A percentile compares a stretch with the other conserved stretches of the same genome.
phyloP scores from a whole-genome alignment of 2,888 invertebrate genomes.

The Galeruca laticollis region DNA sequence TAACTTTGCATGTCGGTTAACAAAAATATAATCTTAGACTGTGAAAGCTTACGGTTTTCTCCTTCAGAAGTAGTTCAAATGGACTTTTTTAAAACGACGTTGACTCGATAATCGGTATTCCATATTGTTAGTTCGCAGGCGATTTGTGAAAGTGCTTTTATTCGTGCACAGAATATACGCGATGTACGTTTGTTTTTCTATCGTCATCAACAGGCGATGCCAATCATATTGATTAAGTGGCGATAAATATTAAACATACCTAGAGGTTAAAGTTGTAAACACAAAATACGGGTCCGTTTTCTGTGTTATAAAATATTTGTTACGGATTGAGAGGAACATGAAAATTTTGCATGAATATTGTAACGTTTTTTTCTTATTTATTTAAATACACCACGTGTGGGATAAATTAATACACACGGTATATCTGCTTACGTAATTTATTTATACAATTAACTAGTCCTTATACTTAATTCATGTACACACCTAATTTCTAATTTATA shows the following conservation, averaged over 20 bases:
- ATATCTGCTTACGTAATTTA: no score
- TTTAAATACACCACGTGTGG: no score
- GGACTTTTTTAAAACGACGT: background rate
- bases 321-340: no score
- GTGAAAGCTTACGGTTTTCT: slow-evolving; percentile 1
- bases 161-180: slow-evolving; percentile 37
- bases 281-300: no score
- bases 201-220: slow-evolving; percentile 16
- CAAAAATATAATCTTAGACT: slow-evolving; percentile 6
- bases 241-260: background rate
- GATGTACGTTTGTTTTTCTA: slow-evolving; percentile 20
- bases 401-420: no score
- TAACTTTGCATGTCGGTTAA: background rate
- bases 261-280: slow-evolving; percentile 7
- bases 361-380: no score
- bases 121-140: slow-evolving; percentile 26
- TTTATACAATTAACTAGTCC: no score
- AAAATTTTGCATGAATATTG: no score
- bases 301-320: no score
- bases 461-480: no score
- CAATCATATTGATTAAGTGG: slow-evolving; percentile 27
- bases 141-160: slow-evolving; percentile 44
- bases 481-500: no score
- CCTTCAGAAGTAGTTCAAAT: slow-evolving; percentile 11
- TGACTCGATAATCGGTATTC: slow-evolving; percentile 37